Evolutionary conservation across 1,140 invertebrate species (phyloP).

Genomic region (Calephelis virginiensis): DNA sequence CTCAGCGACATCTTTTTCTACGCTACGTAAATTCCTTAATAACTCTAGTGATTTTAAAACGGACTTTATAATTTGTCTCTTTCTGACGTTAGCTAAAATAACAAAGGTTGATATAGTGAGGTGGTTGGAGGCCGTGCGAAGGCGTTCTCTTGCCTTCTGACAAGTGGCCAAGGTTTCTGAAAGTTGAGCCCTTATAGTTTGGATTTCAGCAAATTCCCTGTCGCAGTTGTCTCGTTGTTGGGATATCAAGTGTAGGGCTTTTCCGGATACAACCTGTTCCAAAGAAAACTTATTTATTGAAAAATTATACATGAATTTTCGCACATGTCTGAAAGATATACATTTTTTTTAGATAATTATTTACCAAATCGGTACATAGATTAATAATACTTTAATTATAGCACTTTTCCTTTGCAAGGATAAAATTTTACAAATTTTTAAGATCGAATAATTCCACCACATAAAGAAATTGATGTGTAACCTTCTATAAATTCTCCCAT

Average conservation of each 20-base stretch:
- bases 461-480: too few relatives aligned
- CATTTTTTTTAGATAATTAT: too few relatives aligned
- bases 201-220: constrained; percentile 89
- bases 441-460: too few relatives aligned
- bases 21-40: constrained; percentile 91
- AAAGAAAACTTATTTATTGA: not conserved
- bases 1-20: constrained; percentile 90
- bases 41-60: constrained; percentile 89
- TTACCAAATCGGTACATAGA: too few relatives aligned
- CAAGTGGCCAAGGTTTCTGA: constrained; percentile 85
- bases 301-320: too few relatives aligned
- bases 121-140: constrained; percentile 87
- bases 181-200: constrained; percentile 87
- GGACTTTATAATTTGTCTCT: constrained; percentile 88
- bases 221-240: constrained; percentile 93
- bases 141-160: constrained; percentile 83
- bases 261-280: constrained; percentile 89
- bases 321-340: too few relatives aligned
- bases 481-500: too few relatives aligned
- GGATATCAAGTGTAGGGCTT: constrained; percentile 93
- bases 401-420: too few relatives aligned
- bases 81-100: constrained; percentile 92
- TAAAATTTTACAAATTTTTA: too few relatives aligned
- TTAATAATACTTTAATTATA: too few relatives aligned
- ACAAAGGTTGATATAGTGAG: constrained; percentile 91